Evolutionary conservation across 1,140 invertebrate species (phyloP), one percentile per base, ranked within the genome.

Genomic region (Lordiphosa clarofinis): DNA sequence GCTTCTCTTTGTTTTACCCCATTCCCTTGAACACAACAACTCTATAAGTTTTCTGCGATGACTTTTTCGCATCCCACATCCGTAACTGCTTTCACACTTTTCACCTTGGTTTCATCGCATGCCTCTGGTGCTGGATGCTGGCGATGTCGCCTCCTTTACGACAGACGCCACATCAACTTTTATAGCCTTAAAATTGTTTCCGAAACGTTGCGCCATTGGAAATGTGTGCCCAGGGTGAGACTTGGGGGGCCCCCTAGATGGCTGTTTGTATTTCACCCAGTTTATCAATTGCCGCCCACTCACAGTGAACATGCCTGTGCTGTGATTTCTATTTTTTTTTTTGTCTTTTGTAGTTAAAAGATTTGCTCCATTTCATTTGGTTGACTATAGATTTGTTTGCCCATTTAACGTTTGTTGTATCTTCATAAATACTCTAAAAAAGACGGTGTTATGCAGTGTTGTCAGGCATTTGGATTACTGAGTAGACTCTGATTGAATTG

Each of bases 121-220:
- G 28, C 28, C 28, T 24, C 21, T 24, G 21, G 21, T 24, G 21
- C 4, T 24, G 21, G 4, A 4, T 24, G 28, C 66, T 61, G 67
- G 55, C 58, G 73, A 28, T 60, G 39, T 63, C 60, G 70, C 64
- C 64, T 57, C 55, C 47, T 68, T 68, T 59, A 68, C 67, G 64
- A 68, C 64, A 50, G 54, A 47, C 46, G 66, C 57, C 73, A 82
- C 76, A 82, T 82, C 78, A 84, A 76, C 55, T 82, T 82, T 82
- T 82, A 82, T 78, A 73, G 78, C 78, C 78, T 84, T 82, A 74
- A 84, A 82, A 82, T 82, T 82, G 78, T 82, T 82, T 82, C 78
- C 78, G 73, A 84, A 84, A 84, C 73, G 73, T 76, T 82, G 67
- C 67, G 60, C 75, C 62, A 61, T 58, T 60, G 65, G 57, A 66